Conservation (phyloP, 2,888 invertebrate species). For the Fragum sueziense region DNA sequence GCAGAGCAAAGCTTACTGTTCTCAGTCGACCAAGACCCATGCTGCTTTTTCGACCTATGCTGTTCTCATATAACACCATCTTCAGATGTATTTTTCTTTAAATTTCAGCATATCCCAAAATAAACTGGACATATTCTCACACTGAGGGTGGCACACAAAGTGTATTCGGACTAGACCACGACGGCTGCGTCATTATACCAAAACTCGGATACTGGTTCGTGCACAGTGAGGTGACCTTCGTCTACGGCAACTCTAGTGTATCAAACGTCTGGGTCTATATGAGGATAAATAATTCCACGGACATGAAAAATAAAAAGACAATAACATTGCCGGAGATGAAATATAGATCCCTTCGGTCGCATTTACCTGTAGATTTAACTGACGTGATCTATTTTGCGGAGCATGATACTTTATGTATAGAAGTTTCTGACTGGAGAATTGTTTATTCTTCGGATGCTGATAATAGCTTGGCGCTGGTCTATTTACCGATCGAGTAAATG, state of each 20-base stretch:
- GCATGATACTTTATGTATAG: neutral
- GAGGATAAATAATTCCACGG: neutral
- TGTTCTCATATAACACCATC: too few relatives aligned
- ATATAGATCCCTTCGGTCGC: neutral
- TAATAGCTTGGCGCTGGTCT: neutral
- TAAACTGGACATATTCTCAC: neutral
- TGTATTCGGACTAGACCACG: neutral
- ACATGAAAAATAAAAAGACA: neutral
- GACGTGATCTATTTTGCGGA: neutral
- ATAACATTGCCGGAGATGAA: neutral
- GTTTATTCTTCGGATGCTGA: neutral
- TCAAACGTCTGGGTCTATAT: conserved; percentile 5
- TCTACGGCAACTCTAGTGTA: neutral
- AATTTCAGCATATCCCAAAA: conserved; percentile 5
- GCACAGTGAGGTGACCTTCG: neutral
- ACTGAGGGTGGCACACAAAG: neutral
- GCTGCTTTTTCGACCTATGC: too few relatives aligned
- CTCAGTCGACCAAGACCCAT: too few relatives aligned
- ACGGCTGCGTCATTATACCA: neutral
- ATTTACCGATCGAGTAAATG: neutral
- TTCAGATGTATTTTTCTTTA: neutral
- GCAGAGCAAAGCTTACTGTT: too few relatives aligned
- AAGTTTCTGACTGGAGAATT: conserved; percentile 2
- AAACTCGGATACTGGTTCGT: neutral
- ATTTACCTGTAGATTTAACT: conserved; percentile 1